Percentiles rank a stretch among this genome's conserved stretches.
Conservation (phyloP, 2,113 vertebrate genomes). For the Uria aalge region DNA sequence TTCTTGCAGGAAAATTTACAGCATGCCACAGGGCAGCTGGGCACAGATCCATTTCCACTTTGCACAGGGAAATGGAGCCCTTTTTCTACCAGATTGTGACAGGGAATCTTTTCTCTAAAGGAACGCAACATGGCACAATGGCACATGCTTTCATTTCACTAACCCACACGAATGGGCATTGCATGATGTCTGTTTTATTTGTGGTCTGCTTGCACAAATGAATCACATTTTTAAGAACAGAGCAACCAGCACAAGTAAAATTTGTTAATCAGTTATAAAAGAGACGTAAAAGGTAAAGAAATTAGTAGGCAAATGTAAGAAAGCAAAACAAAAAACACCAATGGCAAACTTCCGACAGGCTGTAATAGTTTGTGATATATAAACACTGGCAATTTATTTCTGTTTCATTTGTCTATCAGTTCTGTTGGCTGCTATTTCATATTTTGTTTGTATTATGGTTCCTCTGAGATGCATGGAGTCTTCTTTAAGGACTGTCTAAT, state of each 20-base stretch:
- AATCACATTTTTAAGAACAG: not conserved
- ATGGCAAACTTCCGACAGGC: not conserved
- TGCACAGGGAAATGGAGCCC: not conserved
- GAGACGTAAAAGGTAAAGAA: not conserved
- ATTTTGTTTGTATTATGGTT: not conserved
- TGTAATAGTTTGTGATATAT: not conserved
- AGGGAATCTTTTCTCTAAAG: not conserved
- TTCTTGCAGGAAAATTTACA: not conserved
- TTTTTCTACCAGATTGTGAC: not conserved
- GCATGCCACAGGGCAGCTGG: not conserved
- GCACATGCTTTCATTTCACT: not conserved
- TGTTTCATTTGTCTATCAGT: not conserved
- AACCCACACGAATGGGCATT: not conserved
- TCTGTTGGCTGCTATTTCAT: not conserved
- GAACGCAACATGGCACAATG: rapidly evolving
- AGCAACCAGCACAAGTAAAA: not conserved
- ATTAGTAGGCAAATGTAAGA: not conserved
- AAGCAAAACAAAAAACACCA: not conserved
- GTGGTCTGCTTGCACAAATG: not conserved
- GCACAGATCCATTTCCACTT: not conserved
- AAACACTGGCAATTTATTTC: not conserved
- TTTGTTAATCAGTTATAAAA: not conserved
- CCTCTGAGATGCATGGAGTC: not conserved
- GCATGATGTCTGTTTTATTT: not conserved
- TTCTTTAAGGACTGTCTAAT: not conserved